Conservation (phyloP, 2,888 invertebrate species). For the Hetaerina titia region DNA sequence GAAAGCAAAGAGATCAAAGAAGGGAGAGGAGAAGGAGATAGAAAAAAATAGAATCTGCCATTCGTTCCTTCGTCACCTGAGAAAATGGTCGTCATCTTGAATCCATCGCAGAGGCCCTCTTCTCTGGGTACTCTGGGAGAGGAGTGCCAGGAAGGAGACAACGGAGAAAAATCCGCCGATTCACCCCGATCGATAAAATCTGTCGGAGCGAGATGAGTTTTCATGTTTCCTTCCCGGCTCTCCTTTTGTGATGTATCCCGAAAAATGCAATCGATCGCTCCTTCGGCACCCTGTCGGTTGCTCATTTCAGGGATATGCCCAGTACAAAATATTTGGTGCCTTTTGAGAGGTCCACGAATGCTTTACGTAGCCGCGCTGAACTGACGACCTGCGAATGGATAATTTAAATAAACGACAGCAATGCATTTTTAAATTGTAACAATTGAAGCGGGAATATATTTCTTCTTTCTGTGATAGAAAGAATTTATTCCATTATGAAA, state of each 20-base stretch:
- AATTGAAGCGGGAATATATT: background rate
- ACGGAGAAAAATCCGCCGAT: background rate
- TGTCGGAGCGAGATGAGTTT: background rate
- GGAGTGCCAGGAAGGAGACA: background rate
- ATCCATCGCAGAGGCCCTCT: background rate
- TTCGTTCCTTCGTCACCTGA: slow-evolving; percentile 39
- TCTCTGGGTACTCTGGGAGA: background rate
- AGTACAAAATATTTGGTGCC: background rate
- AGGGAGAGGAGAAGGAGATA: background rate
- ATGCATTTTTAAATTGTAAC: background rate
- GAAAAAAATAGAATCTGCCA: background rate
- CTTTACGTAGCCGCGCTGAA: background rate
- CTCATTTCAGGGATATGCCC: background rate
- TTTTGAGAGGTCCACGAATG: background rate
- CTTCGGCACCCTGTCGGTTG: background rate
- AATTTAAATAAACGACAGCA: background rate
- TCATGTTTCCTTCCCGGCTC: background rate
- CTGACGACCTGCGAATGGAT: background rate
- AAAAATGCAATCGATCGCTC: background rate
- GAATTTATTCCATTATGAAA: too few species aligned
- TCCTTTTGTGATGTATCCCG: background rate
- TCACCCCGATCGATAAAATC: background rate
- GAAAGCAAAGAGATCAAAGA: background rate
- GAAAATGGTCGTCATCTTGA: slow-evolving; percentile 43
- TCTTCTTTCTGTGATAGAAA: background rate